Percentiles rank a stretch among this genome's conserved stretches.
phyloP scores from a whole-genome alignment of 2,797 vertebrate species.

The Propithecus deckenii region DNA sequence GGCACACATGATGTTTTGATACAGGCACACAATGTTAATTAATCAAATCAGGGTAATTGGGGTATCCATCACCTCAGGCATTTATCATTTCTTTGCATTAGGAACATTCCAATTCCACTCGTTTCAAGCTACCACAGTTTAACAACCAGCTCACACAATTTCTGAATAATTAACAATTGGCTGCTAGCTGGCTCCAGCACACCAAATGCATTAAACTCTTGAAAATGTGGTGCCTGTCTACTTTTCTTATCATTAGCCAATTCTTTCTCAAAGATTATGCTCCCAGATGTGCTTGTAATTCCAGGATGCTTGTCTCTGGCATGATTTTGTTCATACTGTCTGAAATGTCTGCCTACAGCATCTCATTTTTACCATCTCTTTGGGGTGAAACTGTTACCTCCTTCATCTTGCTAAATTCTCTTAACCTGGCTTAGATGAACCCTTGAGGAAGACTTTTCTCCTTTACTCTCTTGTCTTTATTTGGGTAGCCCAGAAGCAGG shows the following conservation, averaged over 20 bases:
- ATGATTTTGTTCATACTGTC: neutral
- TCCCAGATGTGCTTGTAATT: neutral
- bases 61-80: neutral
- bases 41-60: neutral
- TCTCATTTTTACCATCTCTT: neutral
- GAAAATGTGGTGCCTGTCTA: neutral
- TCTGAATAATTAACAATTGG: constrained; percentile 35
- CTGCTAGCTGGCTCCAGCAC: neutral
- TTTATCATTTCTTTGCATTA: neutral
- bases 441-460: neutral
- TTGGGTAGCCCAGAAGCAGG: neutral
- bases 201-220: neutral
- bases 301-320: neutral
- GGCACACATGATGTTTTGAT: neutral
- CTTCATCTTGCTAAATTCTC: constrained; percentile 14
- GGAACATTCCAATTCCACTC: neutral
- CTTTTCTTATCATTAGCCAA: neutral
- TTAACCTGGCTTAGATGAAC: neutral
- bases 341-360: neutral
- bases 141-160: neutral
- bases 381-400: neutral
- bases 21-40: neutral
- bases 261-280: neutral
- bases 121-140: constrained; percentile 21
- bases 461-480: constrained; percentile 4